Evolutionary conservation across 2,113 vertebrate species (phyloP).

Genomic region (Dromaius novaehollandiae): DNA sequence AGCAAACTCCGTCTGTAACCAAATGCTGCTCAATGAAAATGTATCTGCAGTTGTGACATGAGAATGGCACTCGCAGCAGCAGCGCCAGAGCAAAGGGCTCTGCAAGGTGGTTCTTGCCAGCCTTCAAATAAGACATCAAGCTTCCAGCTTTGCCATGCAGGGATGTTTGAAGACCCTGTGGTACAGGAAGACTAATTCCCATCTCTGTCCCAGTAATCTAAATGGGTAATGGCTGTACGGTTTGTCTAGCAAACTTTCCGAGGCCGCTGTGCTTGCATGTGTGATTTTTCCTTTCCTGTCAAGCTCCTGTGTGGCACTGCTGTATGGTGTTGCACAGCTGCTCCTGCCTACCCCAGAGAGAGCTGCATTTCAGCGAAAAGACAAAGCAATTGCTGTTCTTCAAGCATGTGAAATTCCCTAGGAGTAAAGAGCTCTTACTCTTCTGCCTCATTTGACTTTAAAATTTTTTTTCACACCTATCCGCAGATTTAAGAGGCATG

Average conservation of each 20-base stretch:
- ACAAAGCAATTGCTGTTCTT: conserved; percentile 47
- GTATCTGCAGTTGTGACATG: background rate
- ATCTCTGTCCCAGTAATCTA: background rate
- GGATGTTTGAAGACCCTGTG: background rate
- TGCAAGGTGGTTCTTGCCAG: background rate
- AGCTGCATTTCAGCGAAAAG: conserved; percentile 27
- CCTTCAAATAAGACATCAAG: conserved; percentile 44
- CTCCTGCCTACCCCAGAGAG: background rate
- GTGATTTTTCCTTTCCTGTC: conserved; percentile 31
- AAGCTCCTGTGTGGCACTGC: conserved; percentile 2
- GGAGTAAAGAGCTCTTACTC: conserved; percentile 9
- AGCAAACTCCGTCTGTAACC: background rate
- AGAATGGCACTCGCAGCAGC: background rate
- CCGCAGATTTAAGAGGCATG: background rate
- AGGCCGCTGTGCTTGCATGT: background rate
- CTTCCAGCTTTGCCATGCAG: background rate
- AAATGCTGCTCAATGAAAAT: background rate
- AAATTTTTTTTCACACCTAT: conserved; percentile 18
- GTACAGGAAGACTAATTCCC: background rate
- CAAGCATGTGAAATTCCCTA: background rate
- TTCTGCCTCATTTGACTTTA: conserved; percentile 50
- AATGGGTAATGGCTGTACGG: background rate
- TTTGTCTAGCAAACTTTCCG: background rate
- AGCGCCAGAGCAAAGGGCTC: background rate
- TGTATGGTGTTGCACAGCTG: conserved; percentile 38